These are phyloP conservation scores for Xyrichtys novacula DNA, from an alignment of 2,797 vertebrate species.

Conservation along the genomic window DNA sequence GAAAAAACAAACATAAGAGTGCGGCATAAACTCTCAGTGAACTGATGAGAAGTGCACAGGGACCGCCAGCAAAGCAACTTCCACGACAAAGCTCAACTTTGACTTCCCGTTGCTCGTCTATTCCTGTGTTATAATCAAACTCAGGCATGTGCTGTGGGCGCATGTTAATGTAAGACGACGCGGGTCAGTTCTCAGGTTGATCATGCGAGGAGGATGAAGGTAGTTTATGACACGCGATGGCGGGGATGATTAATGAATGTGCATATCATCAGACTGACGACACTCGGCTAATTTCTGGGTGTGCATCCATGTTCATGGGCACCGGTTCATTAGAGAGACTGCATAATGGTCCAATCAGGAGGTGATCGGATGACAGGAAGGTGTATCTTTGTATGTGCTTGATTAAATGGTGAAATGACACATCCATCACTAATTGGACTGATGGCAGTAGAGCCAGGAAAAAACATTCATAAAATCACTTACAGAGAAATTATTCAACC, in stretches of 20 bases:
- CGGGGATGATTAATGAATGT: constrained; percentile 72
- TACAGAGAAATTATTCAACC: too few relatives aligned
- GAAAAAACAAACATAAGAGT: constrained; percentile 71
- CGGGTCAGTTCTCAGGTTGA: constrained; percentile 62
- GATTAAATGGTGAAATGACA: constrained; percentile 23
- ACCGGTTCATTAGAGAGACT: constrained; percentile 59
- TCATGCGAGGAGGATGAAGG: constrained; percentile 62
- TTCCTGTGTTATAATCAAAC: constrained; percentile 34
- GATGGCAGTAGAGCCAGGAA: background rate
- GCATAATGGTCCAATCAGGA: constrained; percentile 46
- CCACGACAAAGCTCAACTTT: constrained; percentile 55
- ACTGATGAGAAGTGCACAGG: constrained; percentile 58
- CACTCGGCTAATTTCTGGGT: constrained; percentile 57
- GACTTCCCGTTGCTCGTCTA: constrained; percentile 30
- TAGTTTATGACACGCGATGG: constrained; percentile 64
- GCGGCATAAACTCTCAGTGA: constrained; percentile 69
- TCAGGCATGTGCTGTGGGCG: constrained; percentile 28
- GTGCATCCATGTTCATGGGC: constrained; percentile 43
- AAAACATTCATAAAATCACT: too few relatives aligned
- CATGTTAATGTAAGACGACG: constrained; percentile 61
- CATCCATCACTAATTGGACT: constrained; percentile 41
- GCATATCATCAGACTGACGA: constrained; percentile 63
- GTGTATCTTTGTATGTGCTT: constrained; percentile 28
- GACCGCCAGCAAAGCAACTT: constrained; percentile 56
- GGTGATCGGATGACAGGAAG: constrained; percentile 31